phyloP scores from a whole-genome alignment of 2,797 vertebrate species.

The Clarias pachynema region DNA sequence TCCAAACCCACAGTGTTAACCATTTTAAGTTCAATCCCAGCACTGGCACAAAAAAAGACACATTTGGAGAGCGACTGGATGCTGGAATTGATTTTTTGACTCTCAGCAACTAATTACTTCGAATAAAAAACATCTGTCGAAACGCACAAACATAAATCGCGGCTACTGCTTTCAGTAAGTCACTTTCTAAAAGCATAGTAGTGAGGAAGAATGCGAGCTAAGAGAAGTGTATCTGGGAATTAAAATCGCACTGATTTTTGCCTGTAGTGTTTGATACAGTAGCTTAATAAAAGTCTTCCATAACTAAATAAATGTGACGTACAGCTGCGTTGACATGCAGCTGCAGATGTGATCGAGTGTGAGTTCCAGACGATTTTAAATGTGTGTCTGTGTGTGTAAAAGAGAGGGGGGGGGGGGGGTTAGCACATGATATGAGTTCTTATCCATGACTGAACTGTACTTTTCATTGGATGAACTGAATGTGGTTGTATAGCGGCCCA shows the following conservation, averaged over 20 bases:
- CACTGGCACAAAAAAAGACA: not conserved
- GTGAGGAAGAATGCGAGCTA: too few species aligned
- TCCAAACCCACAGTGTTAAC: not conserved
- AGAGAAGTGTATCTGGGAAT: not conserved
- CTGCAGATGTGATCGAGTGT: not conserved
- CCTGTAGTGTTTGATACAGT: not conserved
- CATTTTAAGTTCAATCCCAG: not conserved
- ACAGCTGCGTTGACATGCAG: not conserved
- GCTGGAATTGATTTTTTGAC: not conserved
- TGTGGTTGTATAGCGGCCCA: not conserved
- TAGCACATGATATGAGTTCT: not conserved
- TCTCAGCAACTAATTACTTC: not conserved
- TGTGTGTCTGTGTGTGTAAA: not conserved
- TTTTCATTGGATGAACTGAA: constrained; percentile 7
- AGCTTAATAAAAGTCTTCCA: constrained; percentile 5
- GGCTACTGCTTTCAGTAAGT: not conserved
- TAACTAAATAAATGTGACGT: not conserved
- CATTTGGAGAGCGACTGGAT: not conserved
- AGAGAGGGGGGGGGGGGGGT: too few species aligned
- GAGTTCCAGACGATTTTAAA: not conserved
- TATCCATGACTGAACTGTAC: constrained; percentile 20
- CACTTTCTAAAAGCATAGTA: not conserved
- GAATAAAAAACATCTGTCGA: not conserved
- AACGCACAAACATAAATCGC: not conserved
- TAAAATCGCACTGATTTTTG: not conserved